These are phyloP conservation scores for Chrysocyon brachyurus DNA, from an alignment of 2,797 vertebrate genomes.

Conservation along the genomic window DNA sequence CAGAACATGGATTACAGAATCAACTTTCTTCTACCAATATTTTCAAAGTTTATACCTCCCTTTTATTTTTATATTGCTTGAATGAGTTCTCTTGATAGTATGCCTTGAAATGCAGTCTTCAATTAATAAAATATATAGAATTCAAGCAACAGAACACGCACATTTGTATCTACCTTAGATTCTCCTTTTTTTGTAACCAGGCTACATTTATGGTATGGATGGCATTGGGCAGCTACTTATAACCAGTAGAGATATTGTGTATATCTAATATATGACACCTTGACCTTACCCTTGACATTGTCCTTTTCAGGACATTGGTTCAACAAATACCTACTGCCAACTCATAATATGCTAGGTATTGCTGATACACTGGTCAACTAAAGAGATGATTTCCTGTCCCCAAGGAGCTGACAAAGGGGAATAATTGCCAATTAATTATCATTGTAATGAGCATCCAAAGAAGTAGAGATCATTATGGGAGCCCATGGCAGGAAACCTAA, in stretches of 20 bases:
- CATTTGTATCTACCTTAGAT: constrained; percentile 13
- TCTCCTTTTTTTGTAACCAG: neutral
- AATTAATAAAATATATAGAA: constrained; percentile 18
- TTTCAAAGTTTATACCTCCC: neutral
- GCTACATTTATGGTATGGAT: neutral
- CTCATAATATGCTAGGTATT: neutral
- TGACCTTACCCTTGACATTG: neutral
- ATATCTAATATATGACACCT: neutral
- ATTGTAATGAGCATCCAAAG: neutral
- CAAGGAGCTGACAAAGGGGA: neutral
- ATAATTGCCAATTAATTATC: constrained; percentile 12
- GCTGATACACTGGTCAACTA: neutral
- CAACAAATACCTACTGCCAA: neutral
- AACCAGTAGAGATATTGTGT: neutral
- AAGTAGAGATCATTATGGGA: neutral
- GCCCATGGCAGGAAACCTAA: neutral
- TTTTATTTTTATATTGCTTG: constrained; percentile 22
- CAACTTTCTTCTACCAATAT: neutral
- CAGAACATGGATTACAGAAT: constrained; percentile 10
- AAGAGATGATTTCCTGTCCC: neutral
- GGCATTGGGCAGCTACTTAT: neutral
- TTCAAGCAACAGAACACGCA: neutral
- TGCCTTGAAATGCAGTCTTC: neutral
- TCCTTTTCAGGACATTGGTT: neutral
- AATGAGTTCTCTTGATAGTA: neutral